These are phyloP conservation scores for Gastrophysa polygoni DNA, from an alignment of 2,888 invertebrate genomes.

Conservation along the genomic window DNA sequence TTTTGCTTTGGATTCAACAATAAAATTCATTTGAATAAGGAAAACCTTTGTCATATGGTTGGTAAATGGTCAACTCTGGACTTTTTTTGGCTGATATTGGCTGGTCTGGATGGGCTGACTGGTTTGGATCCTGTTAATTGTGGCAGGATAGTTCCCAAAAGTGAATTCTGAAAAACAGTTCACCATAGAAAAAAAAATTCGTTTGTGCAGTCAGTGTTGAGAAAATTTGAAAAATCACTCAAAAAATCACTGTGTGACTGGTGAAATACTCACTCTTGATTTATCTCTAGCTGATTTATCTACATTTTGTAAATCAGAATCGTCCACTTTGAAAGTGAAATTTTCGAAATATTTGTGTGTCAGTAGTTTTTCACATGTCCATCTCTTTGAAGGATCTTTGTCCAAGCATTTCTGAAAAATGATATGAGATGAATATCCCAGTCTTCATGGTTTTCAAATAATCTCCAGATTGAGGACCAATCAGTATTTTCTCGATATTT, in stretches of 20 bases:
- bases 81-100: conserved; percentile 55
- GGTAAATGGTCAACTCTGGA: conserved; percentile 72
- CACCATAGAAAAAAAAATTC: too few relatives aligned
- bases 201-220: too few relatives aligned
- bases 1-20: neutral
- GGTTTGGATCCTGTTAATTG: conserved; percentile 66
- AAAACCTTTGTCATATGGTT: conserved; percentile 70
- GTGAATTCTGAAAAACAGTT: conserved; percentile 59
- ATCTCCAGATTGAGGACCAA: too few relatives aligned
- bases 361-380: conserved; percentile 90
- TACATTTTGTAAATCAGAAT: conserved; percentile 66
- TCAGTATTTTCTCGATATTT: too few relatives aligned
- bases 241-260: too few relatives aligned
- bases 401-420: conserved; percentile 86
- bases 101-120: conserved; percentile 60
- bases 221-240: conserved; percentile 11
- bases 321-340: conserved; percentile 80
- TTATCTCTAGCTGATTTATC: conserved; percentile 64
- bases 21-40: conserved; percentile 47
- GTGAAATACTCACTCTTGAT: conserved; percentile 67
- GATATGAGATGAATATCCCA: too few relatives aligned
- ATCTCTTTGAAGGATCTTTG: conserved; percentile 90
- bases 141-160: conserved; percentile 69
- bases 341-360: conserved; percentile 92
- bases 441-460: too few relatives aligned